phyloP scores from a whole-genome alignment of 2,888 invertebrate genomes.

The Pemphredon lugubris region DNA sequence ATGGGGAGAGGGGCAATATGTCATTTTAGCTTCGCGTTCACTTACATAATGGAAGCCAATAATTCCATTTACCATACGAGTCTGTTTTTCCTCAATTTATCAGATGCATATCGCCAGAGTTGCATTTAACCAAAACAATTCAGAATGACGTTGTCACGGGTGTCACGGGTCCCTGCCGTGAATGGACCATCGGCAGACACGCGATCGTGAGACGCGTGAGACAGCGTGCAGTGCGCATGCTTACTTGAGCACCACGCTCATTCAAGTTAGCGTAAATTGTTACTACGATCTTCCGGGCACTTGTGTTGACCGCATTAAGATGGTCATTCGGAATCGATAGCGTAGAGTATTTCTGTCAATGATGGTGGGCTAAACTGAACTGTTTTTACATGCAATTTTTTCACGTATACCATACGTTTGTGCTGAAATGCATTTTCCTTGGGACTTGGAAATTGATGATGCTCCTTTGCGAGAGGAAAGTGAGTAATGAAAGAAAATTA shows the following conservation, averaged over 20 bases:
- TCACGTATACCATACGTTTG: too few relatives aligned
- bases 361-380: too few relatives aligned
- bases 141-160: background rate
- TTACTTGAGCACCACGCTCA: background rate
- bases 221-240: constrained; percentile 34
- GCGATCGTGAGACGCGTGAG: too few relatives aligned
- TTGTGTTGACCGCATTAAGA: background rate
- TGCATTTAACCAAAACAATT: constrained; percentile 22
- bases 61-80: constrained; percentile 8
- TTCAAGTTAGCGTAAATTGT: background rate
- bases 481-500: too few relatives aligned
- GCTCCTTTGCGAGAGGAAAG: too few relatives aligned
- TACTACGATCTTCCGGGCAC: background rate
- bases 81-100: constrained; percentile 1
- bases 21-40: background rate
- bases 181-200: constrained; percentile 1
- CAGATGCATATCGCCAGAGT: background rate
- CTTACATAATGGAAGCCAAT: constrained; percentile 26
- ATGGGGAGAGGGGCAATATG: background rate
- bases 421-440: too few relatives aligned
- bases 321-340: background rate
- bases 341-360: too few relatives aligned
- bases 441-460: too few relatives aligned
- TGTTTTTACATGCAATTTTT: too few relatives aligned
- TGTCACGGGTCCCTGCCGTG: background rate